These are phyloP conservation scores for Paramuricea clavata DNA, from an alignment of 92 coral and sea anemone species.

Conservation along the genomic window DNA sequence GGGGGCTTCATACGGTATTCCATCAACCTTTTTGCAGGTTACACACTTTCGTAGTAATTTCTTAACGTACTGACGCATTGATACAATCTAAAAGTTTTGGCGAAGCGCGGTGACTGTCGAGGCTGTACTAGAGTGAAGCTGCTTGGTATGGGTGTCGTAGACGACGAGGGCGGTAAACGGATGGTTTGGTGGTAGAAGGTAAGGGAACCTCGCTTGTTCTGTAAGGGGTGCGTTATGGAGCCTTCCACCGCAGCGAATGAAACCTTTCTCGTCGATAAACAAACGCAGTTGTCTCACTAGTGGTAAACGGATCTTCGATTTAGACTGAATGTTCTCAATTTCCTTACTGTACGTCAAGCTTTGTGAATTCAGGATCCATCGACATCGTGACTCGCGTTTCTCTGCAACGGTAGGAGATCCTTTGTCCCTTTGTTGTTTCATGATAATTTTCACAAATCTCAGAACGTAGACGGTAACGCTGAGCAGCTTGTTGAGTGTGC, in stretches of 20 bases:
- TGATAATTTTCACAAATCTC: neutral
- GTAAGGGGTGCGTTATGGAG: slow-evolving; percentile 60
- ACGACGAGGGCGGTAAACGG: slow-evolving; percentile 50
- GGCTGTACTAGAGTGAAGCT: slow-evolving; percentile 58
- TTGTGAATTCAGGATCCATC: neutral
- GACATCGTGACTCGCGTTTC: neutral
- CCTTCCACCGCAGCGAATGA: slow-evolving; percentile 66
- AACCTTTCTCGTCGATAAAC: slow-evolving; percentile 42
- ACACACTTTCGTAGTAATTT: slow-evolving; percentile 54
- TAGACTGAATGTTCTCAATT: neutral
- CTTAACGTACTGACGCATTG: slow-evolving; percentile 42
- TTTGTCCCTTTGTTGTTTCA: neutral
- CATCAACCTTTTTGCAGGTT: slow-evolving; percentile 50
- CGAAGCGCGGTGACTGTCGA: slow-evolving; percentile 58
- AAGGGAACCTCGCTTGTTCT: slow-evolving; percentile 46
- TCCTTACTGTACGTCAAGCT: neutral
- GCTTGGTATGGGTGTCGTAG: slow-evolving; percentile 51
- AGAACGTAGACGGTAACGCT: neutral
- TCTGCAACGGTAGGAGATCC: neutral
- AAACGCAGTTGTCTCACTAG: slow-evolving; percentile 38
- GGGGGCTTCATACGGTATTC: slow-evolving; percentile 38
- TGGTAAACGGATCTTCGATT: neutral
- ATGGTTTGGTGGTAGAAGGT: slow-evolving; percentile 55
- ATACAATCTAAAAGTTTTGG: slow-evolving; percentile 54
- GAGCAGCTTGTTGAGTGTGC: neutral